Evolutionary conservation across 2,797 vertebrate genomes (phyloP).

Genomic region (Spinus pinus): DNA sequence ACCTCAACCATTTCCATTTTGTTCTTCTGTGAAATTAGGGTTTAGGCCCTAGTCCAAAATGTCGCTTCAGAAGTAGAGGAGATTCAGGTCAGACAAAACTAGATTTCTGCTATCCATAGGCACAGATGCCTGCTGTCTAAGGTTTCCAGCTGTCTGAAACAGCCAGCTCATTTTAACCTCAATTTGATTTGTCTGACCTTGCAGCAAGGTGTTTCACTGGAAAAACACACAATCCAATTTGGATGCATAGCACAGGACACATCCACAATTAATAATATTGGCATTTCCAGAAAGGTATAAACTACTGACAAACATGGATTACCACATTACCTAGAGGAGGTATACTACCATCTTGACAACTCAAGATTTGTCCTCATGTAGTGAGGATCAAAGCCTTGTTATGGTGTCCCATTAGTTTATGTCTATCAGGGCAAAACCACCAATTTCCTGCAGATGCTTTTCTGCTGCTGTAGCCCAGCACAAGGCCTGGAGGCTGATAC

Average conservation of each 20-base stretch:
- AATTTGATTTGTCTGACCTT: conserved; percentile 12
- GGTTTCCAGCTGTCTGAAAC: neutral
- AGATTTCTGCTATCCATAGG: neutral
- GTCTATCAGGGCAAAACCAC: neutral
- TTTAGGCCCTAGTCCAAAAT: neutral
- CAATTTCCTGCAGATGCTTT: neutral
- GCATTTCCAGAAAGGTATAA: neutral
- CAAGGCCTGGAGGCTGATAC: neutral
- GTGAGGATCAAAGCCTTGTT: neutral
- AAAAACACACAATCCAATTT: neutral
- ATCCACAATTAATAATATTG: neutral
- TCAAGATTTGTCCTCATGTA: neutral
- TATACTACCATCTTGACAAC: neutral
- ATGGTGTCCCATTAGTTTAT: neutral
- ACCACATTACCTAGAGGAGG: neutral
- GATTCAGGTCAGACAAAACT: neutral
- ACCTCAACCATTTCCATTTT: neutral
- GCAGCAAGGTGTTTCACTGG: neutral
- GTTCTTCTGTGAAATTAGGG: neutral
- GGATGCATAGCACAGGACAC: neutral
- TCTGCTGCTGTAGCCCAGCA: neutral
- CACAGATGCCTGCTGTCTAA: neutral
- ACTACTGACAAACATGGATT: neutral
- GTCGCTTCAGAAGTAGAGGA: neutral
- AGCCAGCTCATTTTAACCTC: neutral